A percentile compares a stretch with the other conserved stretches of the same genome.
Conservation (phyloP, 2,888 invertebrate species). For the Linyphia triangularis region DNA sequence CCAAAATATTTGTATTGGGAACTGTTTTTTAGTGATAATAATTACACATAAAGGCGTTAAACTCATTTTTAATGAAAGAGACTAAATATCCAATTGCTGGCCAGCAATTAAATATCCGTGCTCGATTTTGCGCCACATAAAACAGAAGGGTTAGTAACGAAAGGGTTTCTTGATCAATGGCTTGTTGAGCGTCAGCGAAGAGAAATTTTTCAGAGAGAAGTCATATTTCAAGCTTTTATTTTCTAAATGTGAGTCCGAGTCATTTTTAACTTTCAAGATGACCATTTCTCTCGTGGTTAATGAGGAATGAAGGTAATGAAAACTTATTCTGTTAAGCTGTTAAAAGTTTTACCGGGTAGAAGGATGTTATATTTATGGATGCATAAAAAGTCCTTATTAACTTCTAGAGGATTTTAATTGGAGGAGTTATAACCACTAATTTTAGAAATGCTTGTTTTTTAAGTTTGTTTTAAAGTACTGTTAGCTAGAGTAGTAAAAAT, state of each 20-base stretch:
- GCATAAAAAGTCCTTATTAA: not conserved
- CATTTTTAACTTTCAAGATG: constrained; percentile 46
- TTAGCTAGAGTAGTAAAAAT: not conserved
- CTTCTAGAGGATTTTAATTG: not conserved
- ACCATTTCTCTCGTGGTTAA: constrained; percentile 29
- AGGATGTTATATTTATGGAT: constrained; percentile 3
- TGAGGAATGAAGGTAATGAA: constrained; percentile 43
- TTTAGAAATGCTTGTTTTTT: not conserved
- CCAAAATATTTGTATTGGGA: constrained; percentile 19
- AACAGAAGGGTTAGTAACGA: constrained; percentile 25
- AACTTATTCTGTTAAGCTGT: constrained; percentile 17
- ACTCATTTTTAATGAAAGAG: constrained; percentile 37
- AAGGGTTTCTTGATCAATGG: constrained; percentile 61
- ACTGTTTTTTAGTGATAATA: constrained; percentile 14
- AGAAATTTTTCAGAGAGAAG: constrained; percentile 27
- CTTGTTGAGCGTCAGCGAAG: constrained; percentile 36
- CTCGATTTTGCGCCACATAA: constrained; percentile 21
- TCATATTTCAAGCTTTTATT: constrained; percentile 51
- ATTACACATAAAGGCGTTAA: constrained; percentile 35
- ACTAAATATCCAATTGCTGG: constrained; percentile 45
- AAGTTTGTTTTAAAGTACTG: not conserved
- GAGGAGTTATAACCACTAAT: not conserved
- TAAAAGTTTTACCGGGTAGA: not conserved
- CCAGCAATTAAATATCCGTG: constrained; percentile 31
- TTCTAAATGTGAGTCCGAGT: constrained; percentile 21